Evolutionary conservation across 2,113 vertebrate species (phyloP).

Genomic region (Psilopsiagon aymara): DNA sequence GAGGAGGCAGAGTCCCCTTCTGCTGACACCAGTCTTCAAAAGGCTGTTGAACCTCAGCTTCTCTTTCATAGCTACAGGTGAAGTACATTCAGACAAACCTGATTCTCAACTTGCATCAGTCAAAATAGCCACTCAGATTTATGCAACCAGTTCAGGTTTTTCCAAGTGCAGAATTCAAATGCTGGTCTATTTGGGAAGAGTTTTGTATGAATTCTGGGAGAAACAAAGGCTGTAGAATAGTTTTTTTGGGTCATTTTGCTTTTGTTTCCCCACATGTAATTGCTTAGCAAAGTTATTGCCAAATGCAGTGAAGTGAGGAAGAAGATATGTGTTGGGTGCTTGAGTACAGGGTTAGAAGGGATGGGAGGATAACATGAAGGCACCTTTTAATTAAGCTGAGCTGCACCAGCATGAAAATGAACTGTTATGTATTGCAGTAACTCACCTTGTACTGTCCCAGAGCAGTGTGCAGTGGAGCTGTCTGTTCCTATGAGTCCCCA

Average conservation of each 20-base stretch:
- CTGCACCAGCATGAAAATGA: not conserved
- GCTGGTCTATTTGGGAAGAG: not conserved
- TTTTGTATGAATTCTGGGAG: not conserved
- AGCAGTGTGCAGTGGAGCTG: not conserved
- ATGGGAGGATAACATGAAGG: not conserved
- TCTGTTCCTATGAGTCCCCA: fast-evolving
- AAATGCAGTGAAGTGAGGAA: not conserved
- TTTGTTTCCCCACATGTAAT: not conserved
- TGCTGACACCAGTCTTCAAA: not conserved
- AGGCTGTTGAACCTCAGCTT: not conserved
- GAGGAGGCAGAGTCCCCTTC: not conserved
- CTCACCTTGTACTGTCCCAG: not conserved
- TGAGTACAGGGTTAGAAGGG: not conserved
- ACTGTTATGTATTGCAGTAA: not conserved
- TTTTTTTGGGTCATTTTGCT: not conserved
- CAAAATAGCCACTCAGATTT: not conserved
- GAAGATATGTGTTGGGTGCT: fast-evolving
- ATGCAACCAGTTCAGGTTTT: not conserved
- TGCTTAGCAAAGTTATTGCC: not conserved
- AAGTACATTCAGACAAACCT: not conserved
- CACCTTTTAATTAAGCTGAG: not conserved
- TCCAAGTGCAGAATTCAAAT: not conserved
- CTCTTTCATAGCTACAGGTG: not conserved
- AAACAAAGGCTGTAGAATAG: not conserved
- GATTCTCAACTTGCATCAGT: not conserved